Base-by-base conservation (phyloP, 2,888 invertebrate genomes). In the Beris chalybata region DNA sequence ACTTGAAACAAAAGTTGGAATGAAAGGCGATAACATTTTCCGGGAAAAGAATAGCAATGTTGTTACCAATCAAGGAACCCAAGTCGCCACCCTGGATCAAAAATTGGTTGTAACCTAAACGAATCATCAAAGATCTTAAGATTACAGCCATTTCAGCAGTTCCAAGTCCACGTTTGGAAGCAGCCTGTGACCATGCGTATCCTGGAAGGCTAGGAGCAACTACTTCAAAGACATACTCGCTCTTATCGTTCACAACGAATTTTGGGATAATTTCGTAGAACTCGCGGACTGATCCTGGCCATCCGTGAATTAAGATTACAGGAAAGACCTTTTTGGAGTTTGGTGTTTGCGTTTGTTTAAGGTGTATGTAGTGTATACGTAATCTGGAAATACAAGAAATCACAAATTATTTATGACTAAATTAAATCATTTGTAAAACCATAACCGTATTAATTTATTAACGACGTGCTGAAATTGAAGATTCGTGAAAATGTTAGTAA, bases 251-350 rank as follows among this genome's bases (percentile, higher is more conserved):
- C 0, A 83, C 83, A 0, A 84, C 87, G 44, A 92, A 76, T 66
- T 86, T 73, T 0, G 91, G 91, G 64, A 92, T 87, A 15, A 91
- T 77, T 64, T 89, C 89, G 74, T 90, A 89, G 77, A 92, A 93
- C 78, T 94, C 93, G 5, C 88, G 84, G 1, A 93, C 79, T 0
- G 91, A 90, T 3, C 93, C 91, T 0, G 94, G 95, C 94, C 94
- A 94, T 22, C 94, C 93, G 72, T 94, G 93, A 15, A 91, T 76
- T 55, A 95, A 66, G 4, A 94, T 76, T 7, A 95, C 70, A 0
- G 93, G 92, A 1, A 89, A 71, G 2, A 87, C 83, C 71, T 75
- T 69, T 80, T 77, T 71, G 81, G 80, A 38, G 75, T 73, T 65
- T 74, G 66, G 76, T 32, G 77, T 68, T 69, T 77, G 54, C 63